Evolutionary conservation across 2,888 invertebrate genomes (phyloP).

Genomic region (Pseudococcus jackbeardsleyi): DNA sequence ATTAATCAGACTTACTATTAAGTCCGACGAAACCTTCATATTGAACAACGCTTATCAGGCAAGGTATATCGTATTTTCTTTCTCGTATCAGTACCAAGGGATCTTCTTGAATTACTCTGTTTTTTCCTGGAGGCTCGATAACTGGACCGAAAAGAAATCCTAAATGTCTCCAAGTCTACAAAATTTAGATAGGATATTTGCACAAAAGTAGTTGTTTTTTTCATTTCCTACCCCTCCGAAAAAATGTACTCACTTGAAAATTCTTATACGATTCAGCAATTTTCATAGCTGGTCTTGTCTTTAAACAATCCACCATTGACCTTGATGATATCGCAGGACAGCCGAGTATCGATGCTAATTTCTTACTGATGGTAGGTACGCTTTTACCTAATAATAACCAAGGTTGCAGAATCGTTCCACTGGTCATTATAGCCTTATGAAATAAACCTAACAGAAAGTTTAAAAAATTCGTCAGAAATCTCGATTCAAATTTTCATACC

Average conservation of each 20-base stretch:
- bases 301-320: constrained; percentile 77
- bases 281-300: constrained; percentile 73
- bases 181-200: background rate
- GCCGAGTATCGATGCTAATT: constrained; percentile 76
- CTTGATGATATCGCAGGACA: constrained; percentile 74
- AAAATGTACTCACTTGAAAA: constrained; percentile 45
- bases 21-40: constrained; percentile 76
- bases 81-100: constrained; percentile 3
- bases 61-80: constrained; percentile 73
- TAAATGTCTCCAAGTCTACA: constrained; percentile 55
- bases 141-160: constrained; percentile 77
- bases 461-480: background rate
- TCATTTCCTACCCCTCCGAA: too few relatives aligned
- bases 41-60: constrained; percentile 77
- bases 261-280: constrained; percentile 58
- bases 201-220: background rate
- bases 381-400: constrained; percentile 75
- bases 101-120: background rate
- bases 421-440: constrained; percentile 77
- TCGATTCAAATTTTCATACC: background rate
- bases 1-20: constrained; percentile 10
- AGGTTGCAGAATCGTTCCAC: constrained; percentile 78
- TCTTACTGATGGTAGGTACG: constrained; percentile 75
- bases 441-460: constrained; percentile 71
- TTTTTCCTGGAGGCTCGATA: constrained; percentile 72